phyloP scores from a whole-genome alignment of 2,888 invertebrate species.

The Pyrochroa serraticornis region DNA sequence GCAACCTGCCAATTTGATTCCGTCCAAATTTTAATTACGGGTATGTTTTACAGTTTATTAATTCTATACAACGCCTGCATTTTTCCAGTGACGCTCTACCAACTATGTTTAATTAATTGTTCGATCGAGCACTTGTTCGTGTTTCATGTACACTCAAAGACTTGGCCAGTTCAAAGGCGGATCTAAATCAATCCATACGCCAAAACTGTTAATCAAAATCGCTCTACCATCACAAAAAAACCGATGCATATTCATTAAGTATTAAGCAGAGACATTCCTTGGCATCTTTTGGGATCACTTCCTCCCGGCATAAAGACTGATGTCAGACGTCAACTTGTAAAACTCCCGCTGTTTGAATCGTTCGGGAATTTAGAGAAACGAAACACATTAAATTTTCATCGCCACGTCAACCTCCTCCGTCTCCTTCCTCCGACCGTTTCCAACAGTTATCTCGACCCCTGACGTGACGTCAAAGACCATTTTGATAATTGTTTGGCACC shows the following conservation, averaged over 20 bases:
- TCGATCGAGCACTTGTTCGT: no score
- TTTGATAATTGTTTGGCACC: slow-evolving; percentile 25
- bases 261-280: slow-evolving; percentile 19
- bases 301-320: slow-evolving; percentile 24
- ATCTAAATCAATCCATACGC: no score
- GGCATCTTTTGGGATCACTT: slow-evolving; percentile 18
- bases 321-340: slow-evolving; percentile 31
- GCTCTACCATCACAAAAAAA: no score
- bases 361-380: slow-evolving; percentile 28
- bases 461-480: slow-evolving; percentile 12
- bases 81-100: no score
- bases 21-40: slow-evolving; percentile 1
- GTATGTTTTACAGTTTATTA: no score
- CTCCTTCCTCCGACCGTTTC: slow-evolving; percentile 6
- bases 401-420: slow-evolving; percentile 12
- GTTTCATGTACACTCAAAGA: no score
- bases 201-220: no score
- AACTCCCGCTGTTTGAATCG: slow-evolving; percentile 30
- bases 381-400: slow-evolving; percentile 26
- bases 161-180: no score
- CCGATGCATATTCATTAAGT: slow-evolving; percentile 10
- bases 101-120: no score
- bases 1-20: slow-evolving; percentile 14
- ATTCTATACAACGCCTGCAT: no score
- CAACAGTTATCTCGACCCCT: neutral